These are phyloP conservation scores for Ardeotis arabs DNA, from an alignment of 2,113 vertebrate genomes.

Conservation along the genomic window DNA sequence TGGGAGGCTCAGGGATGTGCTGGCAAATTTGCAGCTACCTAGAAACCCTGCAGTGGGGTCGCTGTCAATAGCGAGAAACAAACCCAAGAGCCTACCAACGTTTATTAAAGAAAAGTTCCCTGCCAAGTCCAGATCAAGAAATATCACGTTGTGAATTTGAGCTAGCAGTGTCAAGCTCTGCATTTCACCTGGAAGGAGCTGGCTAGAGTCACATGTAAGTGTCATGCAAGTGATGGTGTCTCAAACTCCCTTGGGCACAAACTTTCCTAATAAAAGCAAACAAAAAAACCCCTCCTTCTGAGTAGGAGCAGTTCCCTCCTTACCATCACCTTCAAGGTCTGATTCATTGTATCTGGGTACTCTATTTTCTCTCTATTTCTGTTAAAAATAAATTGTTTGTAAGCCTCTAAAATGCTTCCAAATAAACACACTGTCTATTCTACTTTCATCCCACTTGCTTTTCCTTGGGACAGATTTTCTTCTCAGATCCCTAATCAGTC, in stretches of 20 bases:
- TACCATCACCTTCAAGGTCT: background rate
- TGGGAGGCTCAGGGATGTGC: background rate
- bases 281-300: background rate
- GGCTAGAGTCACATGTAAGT: background rate
- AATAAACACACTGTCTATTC: background rate
- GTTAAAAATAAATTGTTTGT: background rate
- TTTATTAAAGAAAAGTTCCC: background rate
- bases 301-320: background rate
- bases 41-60: background rate
- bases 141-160: background rate
- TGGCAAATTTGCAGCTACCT: background rate
- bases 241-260: background rate
- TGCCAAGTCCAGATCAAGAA: background rate
- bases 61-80: background rate
- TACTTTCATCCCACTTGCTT: background rate
- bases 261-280: background rate
- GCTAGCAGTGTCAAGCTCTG: background rate
- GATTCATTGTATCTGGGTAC: background rate
- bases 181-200: background rate
- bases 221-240: background rate
- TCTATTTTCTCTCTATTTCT: background rate
- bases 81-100: background rate
- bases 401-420: background rate
- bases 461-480: background rate
- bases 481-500: background rate